Evolutionary conservation across 2,888 invertebrate species (phyloP), one percentile per base, ranked within the genome.

Genomic region (Andrena minutula): DNA sequence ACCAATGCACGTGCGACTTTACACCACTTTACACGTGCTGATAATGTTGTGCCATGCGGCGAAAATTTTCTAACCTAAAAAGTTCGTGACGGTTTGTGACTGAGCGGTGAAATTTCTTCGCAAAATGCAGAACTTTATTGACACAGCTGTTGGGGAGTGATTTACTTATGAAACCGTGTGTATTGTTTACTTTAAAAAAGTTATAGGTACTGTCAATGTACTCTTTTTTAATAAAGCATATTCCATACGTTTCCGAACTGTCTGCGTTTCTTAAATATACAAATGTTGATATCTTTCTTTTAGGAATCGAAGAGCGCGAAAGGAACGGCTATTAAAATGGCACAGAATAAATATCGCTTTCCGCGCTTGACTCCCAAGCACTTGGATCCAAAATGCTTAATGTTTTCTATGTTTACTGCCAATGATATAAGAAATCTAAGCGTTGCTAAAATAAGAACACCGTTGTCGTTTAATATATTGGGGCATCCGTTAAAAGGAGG

Each of bases 401-500:
- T 94, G 41, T 98, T 98, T 92, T 95, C 96, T 0, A 94, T 97
- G 84, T 98, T 97, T 90, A 96, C 96, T 10, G 94, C 96, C 51
- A 96, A 97, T 69, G 98, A 99, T 90, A 95, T 98, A 12, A 95
- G 95, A 89, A 96, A 96, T 86, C 94, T 99, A 20, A 98, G 98
- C 94, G 97, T 98, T 0, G 95, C 96, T 0, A 97, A 98, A 94
- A 95, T 99, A 56, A 96, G 96, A 2, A 98, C 97, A 58, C 96
- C 97, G 0, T 93, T 96, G 56, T 96, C 97, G 16, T 97, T 99
- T 91, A 98, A 99, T 94, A 94, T 96, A 0, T 94, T 99, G 83
- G 97, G 97, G 0, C 97, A 98, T 94, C 96, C 98, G 1, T 94
- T 96, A 4, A 95, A 95, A 71, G 97, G 97, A 32, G 99, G 99